These are phyloP conservation scores for Catharus minimus DNA, from an alignment of 2,113 vertebrate genomes.

Conservation along the genomic window DNA sequence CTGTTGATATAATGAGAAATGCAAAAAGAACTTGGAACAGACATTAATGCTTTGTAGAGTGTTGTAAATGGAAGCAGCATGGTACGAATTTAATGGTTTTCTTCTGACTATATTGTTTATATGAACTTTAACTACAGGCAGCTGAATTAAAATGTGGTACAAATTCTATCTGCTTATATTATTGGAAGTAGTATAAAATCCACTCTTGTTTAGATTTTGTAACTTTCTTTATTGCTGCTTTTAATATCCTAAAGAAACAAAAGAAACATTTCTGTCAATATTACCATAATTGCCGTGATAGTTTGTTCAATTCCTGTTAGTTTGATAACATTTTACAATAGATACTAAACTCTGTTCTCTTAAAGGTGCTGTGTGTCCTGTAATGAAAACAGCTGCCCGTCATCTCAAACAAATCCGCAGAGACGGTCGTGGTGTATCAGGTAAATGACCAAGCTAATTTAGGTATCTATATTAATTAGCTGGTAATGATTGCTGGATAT, in stretches of 20 bases:
- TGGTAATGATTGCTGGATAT: not conserved
- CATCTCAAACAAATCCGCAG: constrained; percentile 72
- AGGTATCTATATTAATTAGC: not conserved
- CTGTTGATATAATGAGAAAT: not conserved
- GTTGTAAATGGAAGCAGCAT: not conserved
- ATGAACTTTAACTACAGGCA: not conserved
- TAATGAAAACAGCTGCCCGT: constrained; percentile 73
- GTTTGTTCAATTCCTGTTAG: not conserved
- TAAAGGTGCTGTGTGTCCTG: constrained; percentile 78
- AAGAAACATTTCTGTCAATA: not conserved
- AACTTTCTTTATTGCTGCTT: not conserved
- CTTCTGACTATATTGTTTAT: not conserved
- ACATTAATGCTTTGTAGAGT: not conserved
- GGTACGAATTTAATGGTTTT: not conserved
- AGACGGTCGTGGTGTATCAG: constrained; percentile 77
- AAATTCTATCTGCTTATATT: not conserved
- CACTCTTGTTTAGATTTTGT: not conserved
- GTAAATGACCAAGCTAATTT: constrained; percentile 65
- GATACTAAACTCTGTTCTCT: constrained; percentile 9
- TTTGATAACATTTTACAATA: not conserved
- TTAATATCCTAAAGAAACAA: not conserved
- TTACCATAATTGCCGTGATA: not conserved
- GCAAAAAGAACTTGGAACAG: not conserved
- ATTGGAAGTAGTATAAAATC: not conserved
- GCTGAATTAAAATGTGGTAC: not conserved